Percentiles rank a stretch among this genome's conserved stretches.
These are phyloP conservation scores for Babylonia areolata DNA, from an alignment of 1,140 invertebrate genomes.

Conservation along the genomic window DNA sequence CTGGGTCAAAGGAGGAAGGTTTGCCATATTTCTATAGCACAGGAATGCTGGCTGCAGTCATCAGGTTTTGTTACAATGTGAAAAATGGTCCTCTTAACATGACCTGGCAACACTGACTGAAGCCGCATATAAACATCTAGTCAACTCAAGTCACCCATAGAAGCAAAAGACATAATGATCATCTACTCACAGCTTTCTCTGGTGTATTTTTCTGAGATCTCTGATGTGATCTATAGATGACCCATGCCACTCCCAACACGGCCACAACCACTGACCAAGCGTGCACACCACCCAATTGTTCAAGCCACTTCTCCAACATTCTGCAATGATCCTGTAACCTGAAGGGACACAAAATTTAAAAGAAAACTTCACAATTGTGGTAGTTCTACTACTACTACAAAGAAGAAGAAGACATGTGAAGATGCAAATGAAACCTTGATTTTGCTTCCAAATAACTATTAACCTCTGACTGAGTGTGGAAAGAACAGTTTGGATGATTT, in stretches of 20 bases:
- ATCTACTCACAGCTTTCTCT: not conserved
- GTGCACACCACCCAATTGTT: conserved; percentile 45
- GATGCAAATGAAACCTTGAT: too few relatives aligned
- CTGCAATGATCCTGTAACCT: not conserved
- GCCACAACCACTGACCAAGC: conserved; percentile 58
- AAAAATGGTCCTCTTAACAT: too few relatives aligned
- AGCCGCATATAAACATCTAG: too few relatives aligned
- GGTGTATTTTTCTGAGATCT: conserved; percentile 4
- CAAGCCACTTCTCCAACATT: conserved; percentile 59
- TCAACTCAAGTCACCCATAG: not conserved
- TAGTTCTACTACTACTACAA: not conserved
- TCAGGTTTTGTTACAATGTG: too few relatives aligned
- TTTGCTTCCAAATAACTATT: not conserved
- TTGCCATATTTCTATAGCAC: too few relatives aligned
- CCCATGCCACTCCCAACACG: conserved; percentile 46
- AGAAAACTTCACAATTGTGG: not conserved
- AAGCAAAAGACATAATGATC: not conserved
- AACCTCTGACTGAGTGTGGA: too few relatives aligned
- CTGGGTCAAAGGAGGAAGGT: too few relatives aligned
- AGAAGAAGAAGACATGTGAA: not conserved
- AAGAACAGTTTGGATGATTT: too few relatives aligned
- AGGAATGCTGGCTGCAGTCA: too few relatives aligned
- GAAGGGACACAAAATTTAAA: not conserved
- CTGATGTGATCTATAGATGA: conserved; percentile 39
- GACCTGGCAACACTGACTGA: too few relatives aligned